Base-by-base conservation (phyloP, 2,797 vertebrate species). In the Peromyscus nudipes region DNA sequence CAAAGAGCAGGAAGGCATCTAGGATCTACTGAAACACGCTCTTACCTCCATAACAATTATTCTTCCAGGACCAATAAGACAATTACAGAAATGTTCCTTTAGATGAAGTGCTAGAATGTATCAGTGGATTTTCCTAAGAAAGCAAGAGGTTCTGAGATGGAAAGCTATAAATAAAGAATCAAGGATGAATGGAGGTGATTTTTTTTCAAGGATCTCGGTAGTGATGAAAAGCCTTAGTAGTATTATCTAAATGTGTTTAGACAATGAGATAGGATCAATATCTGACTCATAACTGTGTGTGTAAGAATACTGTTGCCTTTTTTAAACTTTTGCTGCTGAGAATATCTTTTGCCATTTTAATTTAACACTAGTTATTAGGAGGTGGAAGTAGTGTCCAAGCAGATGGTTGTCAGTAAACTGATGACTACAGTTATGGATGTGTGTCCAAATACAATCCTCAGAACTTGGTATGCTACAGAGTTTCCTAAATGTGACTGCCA, bases 401-500 rank as follows among this genome's bases (percentile, higher is more conserved):
- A 98, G 98, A 98, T 98, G 98, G 98, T 98, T 98, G 98, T 98
- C 98, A 98, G 98, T 98, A 98, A 98, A 98, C 98, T 98, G 98
- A 98, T 98, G 98, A 98, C 98, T 98, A 96, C 97, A 98, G 97
- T 98, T 98, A 98, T 97, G 97, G 97, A 98, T 98, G 98, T 98
- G 98, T 98, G 98, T 98, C 98, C 98, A 99, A 98, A 98, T 98
- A 98, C 97, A 98, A 98, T 98, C 98, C 98, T 98, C 98, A 98
- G 98, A 98, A 98, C 97, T 98, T 98, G 98, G 96, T 98, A 98
- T 96, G 98, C 98, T 98, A 97, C 97, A 98, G 98, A 98, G 98
- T 98, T 99, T 98, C 97, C 97, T 98, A 96, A 97, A 97, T 98
- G 83, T 89, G 96, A 97, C 97, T 98, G 98, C 98, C 98, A 98